Conservation (phyloP, 2,797 vertebrate genomes). For the Alexandromys oeconomus region DNA sequence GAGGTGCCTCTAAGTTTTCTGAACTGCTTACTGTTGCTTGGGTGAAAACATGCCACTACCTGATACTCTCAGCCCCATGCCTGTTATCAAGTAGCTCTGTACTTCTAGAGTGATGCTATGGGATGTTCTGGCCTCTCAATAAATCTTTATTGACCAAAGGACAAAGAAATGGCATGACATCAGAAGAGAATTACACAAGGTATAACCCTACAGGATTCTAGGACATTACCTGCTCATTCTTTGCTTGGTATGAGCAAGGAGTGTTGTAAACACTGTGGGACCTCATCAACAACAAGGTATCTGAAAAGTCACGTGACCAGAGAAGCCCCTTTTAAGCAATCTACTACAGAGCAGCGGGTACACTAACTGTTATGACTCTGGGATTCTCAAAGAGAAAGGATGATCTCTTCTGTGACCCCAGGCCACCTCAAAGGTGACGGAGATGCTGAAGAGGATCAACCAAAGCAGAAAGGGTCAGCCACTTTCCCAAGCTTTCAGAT, state of each 20-base stretch:
- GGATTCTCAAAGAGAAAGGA: neutral
- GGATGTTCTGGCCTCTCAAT: slow-evolving; percentile 31
- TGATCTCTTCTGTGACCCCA: neutral
- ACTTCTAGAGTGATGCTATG: neutral
- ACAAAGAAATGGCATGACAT: neutral
- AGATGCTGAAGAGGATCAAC: neutral
- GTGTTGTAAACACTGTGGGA: neutral
- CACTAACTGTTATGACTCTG: neutral
- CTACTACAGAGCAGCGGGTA: neutral
- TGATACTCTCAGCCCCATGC: neutral
- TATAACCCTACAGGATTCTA: neutral
- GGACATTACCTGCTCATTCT: neutral
- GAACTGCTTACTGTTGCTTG: neutral
- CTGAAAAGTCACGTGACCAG: neutral
- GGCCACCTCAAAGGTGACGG: neutral
- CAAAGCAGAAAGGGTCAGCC: neutral
- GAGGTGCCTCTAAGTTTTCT: neutral
- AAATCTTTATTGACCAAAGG: slow-evolving; percentile 23
- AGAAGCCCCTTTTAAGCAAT: neutral
- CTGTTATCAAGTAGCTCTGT: neutral
- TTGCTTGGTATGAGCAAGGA: neutral
- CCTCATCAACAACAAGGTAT: neutral
- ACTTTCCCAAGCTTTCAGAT: slow-evolving; percentile 32
- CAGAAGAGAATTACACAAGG: neutral
- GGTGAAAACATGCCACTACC: neutral